Percentiles rank a stretch among this genome's conserved stretches.
These are phyloP conservation scores for Antennarius striatus DNA, from an alignment of 2,113 vertebrate species.

Conservation along the genomic window DNA sequence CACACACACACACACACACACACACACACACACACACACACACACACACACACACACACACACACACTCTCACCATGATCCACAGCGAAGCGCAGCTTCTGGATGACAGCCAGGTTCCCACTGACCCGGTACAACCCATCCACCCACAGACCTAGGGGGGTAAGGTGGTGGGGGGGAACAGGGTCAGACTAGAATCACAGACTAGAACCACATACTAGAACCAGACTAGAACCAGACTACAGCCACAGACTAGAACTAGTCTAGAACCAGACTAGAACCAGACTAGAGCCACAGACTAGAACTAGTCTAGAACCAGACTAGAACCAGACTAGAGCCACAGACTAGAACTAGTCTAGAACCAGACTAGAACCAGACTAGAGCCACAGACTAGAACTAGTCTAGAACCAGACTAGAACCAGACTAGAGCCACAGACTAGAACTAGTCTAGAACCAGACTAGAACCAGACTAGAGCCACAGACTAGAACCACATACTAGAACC, in stretches of 20 bases:
- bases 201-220: neutral
- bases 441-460: too few relatives aligned
- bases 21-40: too few relatives aligned
- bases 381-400: too few relatives aligned
- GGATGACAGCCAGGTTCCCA: constrained; percentile 95
- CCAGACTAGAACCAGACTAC: neutral
- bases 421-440: constrained; percentile 40
- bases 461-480: too few relatives aligned
- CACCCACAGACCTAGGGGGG: constrained; percentile 82
- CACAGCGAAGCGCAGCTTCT: constrained; percentile 93
- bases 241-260: too few relatives aligned
- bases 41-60: too few relatives aligned
- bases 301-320: neutral
- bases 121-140: constrained; percentile 96
- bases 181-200: neutral
- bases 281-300: too few relatives aligned
- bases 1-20: too few relatives aligned
- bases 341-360: too few relatives aligned
- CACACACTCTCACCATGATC: constrained; percentile 84
- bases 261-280: too few relatives aligned
- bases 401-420: neutral
- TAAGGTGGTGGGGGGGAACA: constrained; percentile 7
- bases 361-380: too few relatives aligned
- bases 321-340: constrained; percentile 30
- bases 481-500: too few relatives aligned